These are phyloP conservation scores for Drosophila ochracea DNA, from an alignment of 2,888 invertebrate genomes.

Conservation along the genomic window DNA sequence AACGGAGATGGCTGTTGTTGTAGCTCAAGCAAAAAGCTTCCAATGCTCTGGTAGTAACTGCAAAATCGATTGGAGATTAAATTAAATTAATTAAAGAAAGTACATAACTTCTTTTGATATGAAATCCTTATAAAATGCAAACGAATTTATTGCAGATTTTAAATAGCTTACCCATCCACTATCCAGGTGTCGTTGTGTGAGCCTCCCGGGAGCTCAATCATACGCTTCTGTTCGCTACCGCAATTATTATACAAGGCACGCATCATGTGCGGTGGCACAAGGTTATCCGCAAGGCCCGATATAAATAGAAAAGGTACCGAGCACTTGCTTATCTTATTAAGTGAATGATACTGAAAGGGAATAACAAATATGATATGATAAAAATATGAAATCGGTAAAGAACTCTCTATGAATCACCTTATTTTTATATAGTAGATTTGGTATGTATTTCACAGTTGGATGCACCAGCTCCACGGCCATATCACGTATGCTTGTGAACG, in stretches of 20 bases:
- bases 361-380: constrained; percentile 4
- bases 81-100: not conserved
- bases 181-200: constrained; percentile 98
- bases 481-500: constrained; percentile 97
- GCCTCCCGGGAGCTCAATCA: constrained; percentile 92
- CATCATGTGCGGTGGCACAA: constrained; percentile 97
- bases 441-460: constrained; percentile 90
- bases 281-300: constrained; percentile 93
- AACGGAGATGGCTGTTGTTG: constrained; percentile 82
- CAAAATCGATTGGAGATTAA: constrained; percentile 20
- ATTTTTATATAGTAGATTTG: constrained; percentile 95
- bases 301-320: constrained; percentile 93
- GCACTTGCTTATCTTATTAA: constrained; percentile 90
- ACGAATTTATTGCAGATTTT: not conserved
- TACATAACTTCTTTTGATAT: not conserved
- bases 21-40: constrained; percentile 82
- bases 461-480: constrained; percentile 92
- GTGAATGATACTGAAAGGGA: constrained; percentile 89
- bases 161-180: constrained; percentile 89
- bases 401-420: constrained; percentile 87
- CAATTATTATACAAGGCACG: constrained; percentile 91
- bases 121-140: not conserved
- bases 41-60: constrained; percentile 84
- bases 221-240: constrained; percentile 90
- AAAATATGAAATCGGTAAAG: not conserved